These are phyloP conservation scores for Poicephalus gulielmi DNA, from an alignment of 2,113 vertebrate species.

Conservation along the genomic window DNA sequence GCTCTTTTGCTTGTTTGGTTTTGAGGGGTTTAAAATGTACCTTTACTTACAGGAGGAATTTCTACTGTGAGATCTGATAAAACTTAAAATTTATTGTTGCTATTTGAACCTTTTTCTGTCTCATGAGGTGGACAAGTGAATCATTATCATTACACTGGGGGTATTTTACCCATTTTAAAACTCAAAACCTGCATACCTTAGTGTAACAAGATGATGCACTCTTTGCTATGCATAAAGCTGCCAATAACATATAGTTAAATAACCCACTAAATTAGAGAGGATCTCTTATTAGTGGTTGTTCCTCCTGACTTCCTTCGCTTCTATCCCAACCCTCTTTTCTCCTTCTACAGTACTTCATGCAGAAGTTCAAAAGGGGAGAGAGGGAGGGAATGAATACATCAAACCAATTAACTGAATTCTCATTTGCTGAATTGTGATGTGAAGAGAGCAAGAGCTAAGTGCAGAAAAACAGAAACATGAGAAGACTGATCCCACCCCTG, in stretches of 20 bases:
- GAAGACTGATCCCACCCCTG: neutral
- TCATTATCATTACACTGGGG: neutral
- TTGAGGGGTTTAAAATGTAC: neutral
- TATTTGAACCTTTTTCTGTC: neutral
- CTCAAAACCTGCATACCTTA: neutral
- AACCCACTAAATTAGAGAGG: neutral
- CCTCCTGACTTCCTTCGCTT: neutral
- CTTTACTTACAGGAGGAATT: neutral
- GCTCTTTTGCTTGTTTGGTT: neutral
- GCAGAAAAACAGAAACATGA: neutral
- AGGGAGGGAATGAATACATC: neutral
- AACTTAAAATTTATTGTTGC: neutral
- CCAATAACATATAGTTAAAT: neutral
- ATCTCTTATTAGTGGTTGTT: neutral
- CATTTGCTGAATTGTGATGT: neutral
- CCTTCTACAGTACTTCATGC: neutral
- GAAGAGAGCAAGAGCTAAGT: neutral
- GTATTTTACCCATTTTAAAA: neutral
- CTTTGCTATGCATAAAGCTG: constrained; percentile 1
- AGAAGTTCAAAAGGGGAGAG: neutral
- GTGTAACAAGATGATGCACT: neutral
- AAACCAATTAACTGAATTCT: neutral
- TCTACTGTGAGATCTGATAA: neutral
- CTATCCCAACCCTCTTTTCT: neutral
- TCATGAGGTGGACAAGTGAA: neutral